Evolutionary conservation across 2,113 vertebrate genomes (phyloP), one percentile per base, ranked within the genome.

Genomic region (Thryonomys swinderianus): DNA sequence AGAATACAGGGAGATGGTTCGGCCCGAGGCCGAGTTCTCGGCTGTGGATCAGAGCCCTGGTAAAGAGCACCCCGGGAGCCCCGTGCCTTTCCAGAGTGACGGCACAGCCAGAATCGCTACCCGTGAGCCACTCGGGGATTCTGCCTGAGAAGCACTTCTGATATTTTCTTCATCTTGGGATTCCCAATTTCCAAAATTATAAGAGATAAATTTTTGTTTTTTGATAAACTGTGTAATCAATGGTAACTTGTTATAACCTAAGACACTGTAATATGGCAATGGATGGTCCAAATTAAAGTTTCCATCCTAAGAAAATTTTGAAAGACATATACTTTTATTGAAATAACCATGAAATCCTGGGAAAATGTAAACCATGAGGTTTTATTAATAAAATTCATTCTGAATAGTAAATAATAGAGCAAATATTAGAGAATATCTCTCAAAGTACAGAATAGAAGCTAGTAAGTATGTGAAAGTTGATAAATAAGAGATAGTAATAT

Each of bases 121-220:
- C 11, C 11, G 51, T 37, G 0, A 42, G 4, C 4, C 0, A 0
- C 7, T 6, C 14, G 55, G 51, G 16, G 13, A 48, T 7, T 7
- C 20, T 20, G 14, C 11, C 81, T 20, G 20, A 59, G 51, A 59
- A 17, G 59, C 4, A n/a, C 25, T 27, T 42, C 27, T 57, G 16
- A 13, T 82, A 17, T 2, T 13, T 3, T 40, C 30, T 69, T 67
- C 20, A 69, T 34, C 48, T 81, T 67, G 11, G 14, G 30, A 2
- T 90, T 90, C 7, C 17, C 18, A 40, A 10, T 1, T 23, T 90
- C 4, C 4, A 90, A 11, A 55, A 42, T 14, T 16, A 1, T 55
- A 7, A 34, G 13, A 42, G 67, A 55, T 80, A 74, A 34, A 11
- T 80, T 40, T 55, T 1, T 79, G 30, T 16, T 90, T 37, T 55